These are phyloP conservation scores for Phaonia tiefii DNA, from an alignment of 2,888 invertebrate genomes.

Conservation along the genomic window DNA sequence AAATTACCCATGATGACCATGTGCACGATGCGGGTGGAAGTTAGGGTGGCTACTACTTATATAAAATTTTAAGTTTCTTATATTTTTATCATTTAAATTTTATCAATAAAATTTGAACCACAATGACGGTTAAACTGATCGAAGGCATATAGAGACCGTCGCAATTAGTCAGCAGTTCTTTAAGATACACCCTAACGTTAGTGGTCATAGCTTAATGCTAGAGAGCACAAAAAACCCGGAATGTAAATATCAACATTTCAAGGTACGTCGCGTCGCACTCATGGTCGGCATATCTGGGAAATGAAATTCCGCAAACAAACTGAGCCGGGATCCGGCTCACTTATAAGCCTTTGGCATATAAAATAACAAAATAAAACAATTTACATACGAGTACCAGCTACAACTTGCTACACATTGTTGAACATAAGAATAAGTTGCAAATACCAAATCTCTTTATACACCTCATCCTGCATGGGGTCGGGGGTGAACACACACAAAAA, in stretches of 20 bases:
- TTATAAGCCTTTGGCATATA: slow-evolving; percentile 62
- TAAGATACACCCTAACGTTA: no score
- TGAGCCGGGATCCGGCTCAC: slow-evolving; percentile 43
- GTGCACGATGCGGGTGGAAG: slow-evolving; percentile 27
- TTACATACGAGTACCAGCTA: slow-evolving; percentile 73
- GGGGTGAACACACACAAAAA: slow-evolving; percentile 14
- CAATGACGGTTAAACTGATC: slow-evolving; percentile 16
- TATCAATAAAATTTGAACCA: not conserved
- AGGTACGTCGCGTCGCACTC: slow-evolving; percentile 20
- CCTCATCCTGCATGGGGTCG: slow-evolving; percentile 25
- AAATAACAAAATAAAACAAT: slow-evolving; percentile 73
- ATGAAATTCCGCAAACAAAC: slow-evolving; percentile 24
- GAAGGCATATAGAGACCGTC: not conserved
- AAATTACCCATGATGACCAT: slow-evolving; percentile 26
- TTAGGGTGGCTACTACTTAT: not conserved
- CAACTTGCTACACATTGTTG: slow-evolving; percentile 37
- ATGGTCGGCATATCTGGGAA: not conserved
- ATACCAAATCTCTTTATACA: slow-evolving; percentile 46
- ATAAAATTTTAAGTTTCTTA: not conserved
- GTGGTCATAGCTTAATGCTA: no score
- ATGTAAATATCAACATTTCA: slow-evolving; percentile 4
- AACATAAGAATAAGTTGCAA: slow-evolving; percentile 40
- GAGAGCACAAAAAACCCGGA: not conserved
- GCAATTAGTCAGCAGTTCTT: no score
- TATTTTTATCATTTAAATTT: slow-evolving; percentile 17